Conservation (phyloP, 2,888 invertebrate genomes). For the Agriopis leucophaearia region DNA sequence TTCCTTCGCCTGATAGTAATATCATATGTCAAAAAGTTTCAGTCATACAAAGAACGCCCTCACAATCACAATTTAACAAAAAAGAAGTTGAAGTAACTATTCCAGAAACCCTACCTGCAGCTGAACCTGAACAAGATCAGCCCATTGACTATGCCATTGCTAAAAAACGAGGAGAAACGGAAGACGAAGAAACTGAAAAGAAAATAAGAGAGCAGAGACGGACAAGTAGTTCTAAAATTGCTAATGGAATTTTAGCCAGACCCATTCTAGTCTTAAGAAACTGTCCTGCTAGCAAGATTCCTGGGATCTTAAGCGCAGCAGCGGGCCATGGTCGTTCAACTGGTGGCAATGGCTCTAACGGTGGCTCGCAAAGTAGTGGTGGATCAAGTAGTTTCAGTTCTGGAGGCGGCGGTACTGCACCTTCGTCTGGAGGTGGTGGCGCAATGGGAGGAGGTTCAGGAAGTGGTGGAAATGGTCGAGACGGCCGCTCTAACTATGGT, state of each 20-base stretch:
- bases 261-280: constrained; percentile 86
- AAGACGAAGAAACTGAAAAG: constrained; percentile 90
- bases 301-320: constrained; percentile 90
- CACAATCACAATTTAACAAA: constrained; percentile 80
- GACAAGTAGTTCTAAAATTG: constrained; percentile 89
- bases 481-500: constrained; percentile 94
- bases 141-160: constrained; percentile 96
- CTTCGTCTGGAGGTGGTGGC: constrained; percentile 87
- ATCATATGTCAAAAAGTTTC: constrained; percentile 90
- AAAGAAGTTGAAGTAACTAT: constrained; percentile 83
- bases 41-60: constrained; percentile 93
- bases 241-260: constrained; percentile 83
- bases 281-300: constrained; percentile 85
- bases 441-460: constrained; percentile 90
- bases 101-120: constrained; percentile 79
- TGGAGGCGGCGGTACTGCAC: constrained; percentile 84
- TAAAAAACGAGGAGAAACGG: constrained; percentile 90
- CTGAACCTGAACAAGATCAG: constrained; percentile 93
- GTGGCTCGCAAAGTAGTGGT: constrained; percentile 82
- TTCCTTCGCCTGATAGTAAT: constrained; percentile 89
- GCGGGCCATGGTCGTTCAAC: constrained; percentile 93
- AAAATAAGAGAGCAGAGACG: constrained; percentile 89
- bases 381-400: constrained; percentile 85
- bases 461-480: constrained; percentile 92
- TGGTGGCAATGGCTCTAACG: constrained; percentile 84